phyloP scores from a whole-genome alignment of 2,888 invertebrate genomes.

The Ypsolopha scabrella region DNA sequence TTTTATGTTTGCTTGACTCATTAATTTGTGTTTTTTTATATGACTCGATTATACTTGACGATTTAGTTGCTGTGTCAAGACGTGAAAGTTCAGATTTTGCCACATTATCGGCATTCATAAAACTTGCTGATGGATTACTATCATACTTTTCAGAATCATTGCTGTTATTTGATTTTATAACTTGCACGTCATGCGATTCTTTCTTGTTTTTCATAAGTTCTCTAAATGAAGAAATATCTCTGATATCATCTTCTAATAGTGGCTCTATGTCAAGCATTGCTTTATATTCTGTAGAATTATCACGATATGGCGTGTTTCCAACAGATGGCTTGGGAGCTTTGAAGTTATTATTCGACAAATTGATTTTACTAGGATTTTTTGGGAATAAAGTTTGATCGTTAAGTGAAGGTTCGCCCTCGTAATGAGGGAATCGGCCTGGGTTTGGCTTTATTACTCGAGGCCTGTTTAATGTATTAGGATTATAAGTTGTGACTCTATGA shows the following conservation, averaged over 20 bases:
- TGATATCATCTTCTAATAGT: slow-evolving; percentile 69
- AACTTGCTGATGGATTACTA: slow-evolving; percentile 55
- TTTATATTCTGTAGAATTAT: slow-evolving; percentile 53
- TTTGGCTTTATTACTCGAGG: slow-evolving; percentile 51
- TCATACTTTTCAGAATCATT: slow-evolving; percentile 32
- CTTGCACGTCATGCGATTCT: slow-evolving; percentile 64
- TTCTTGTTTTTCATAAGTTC: slow-evolving; percentile 59
- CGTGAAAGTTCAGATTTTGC: slow-evolving; percentile 19
- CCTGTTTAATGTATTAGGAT: slow-evolving; percentile 49
- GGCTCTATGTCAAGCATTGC: slow-evolving; percentile 68
- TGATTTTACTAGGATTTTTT: slow-evolving; percentile 24
- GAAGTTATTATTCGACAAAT: slow-evolving; percentile 21
- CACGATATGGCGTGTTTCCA: slow-evolving; percentile 4
- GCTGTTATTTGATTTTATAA: slow-evolving; percentile 57
- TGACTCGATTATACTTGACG: background rate
- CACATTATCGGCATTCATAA: slow-evolving; percentile 47
- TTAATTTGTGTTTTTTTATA: background rate
- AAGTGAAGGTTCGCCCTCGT: slow-evolving; percentile 16
- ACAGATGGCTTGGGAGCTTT: slow-evolving; percentile 19
- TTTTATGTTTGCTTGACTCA: slow-evolving; percentile 16
- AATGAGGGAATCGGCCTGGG: slow-evolving; percentile 33
- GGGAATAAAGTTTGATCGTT: slow-evolving; percentile 2
- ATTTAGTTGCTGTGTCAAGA: slow-evolving; percentile 10
- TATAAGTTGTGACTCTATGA: slow-evolving; percentile 59
- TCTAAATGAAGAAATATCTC: slow-evolving; percentile 57